Percentiles rank a stretch among this genome's conserved stretches.
phyloP scores from a whole-genome alignment of 2,797 vertebrate genomes.

The Poeciliopsis paucimaculata region DNA sequence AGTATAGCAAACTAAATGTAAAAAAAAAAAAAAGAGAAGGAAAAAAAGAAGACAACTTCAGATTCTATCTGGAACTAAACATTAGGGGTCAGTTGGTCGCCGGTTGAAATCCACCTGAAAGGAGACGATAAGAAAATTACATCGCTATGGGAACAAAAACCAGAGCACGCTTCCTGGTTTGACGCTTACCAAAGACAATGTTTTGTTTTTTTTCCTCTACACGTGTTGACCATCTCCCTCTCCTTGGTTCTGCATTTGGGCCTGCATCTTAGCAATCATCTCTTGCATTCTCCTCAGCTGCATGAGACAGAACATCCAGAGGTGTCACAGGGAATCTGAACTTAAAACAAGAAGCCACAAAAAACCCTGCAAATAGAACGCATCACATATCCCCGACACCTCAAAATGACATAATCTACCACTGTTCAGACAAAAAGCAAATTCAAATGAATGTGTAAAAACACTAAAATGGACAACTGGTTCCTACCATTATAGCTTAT shows the following conservation, averaged over 20 bases:
- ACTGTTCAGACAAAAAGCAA: not conserved
- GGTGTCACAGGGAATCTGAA: not conserved
- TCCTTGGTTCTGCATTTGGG: constrained; percentile 93
- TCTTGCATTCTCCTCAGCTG: constrained; percentile 98
- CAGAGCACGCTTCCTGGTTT: not conserved
- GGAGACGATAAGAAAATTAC: not conserved
- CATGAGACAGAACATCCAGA: not conserved
- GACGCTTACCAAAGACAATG: not conserved
- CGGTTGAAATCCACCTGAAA: constrained; percentile 61
- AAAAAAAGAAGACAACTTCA: constrained; percentile 29
- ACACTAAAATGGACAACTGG: not conserved
- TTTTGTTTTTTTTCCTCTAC: constrained; percentile 48
- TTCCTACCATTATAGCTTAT: not conserved
- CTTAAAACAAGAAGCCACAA: not conserved
- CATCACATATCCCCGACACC: not conserved
- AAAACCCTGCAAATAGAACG: not conserved
- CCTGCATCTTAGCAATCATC: constrained; percentile 98
- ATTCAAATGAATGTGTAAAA: not conserved
- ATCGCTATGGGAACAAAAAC: not conserved
- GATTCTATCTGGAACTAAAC: constrained; percentile 54
- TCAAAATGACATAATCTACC: not conserved
- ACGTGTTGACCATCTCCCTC: constrained; percentile 74
- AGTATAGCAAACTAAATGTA: constrained; percentile 65
- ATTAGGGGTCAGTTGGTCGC: constrained; percentile 45
- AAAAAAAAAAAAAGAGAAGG: constrained; percentile 29